A percentile compares a stretch with the other conserved stretches of the same genome.
These are phyloP conservation scores for Trachelus iudaicus DNA, from an alignment of 2,888 invertebrate genomes.

Conservation along the genomic window DNA sequence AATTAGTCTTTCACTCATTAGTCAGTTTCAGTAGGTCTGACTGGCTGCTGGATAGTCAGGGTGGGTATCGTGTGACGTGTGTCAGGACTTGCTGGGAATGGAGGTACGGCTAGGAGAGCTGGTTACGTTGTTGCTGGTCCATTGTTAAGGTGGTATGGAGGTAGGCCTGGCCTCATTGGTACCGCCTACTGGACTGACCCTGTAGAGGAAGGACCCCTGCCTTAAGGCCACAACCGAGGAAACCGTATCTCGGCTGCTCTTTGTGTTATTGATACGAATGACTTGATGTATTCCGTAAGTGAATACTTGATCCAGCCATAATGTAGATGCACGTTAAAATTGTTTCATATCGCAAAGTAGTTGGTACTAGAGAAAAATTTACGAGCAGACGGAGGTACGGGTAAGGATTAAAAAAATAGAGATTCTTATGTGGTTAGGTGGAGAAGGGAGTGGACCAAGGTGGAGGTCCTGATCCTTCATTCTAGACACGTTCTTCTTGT, in stretches of 20 bases:
- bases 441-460: neutral
- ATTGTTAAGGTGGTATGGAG: slow-evolving; percentile 48
- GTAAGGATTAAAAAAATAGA: neutral
- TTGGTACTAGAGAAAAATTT: neutral
- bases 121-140: slow-evolving; percentile 52
- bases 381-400: neutral
- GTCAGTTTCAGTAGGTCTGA: slow-evolving; percentile 33
- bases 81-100: slow-evolving; percentile 28
- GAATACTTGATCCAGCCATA: neutral
- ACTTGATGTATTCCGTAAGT: neutral
- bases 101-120: slow-evolving; percentile 28
- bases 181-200: slow-evolving; percentile 61
- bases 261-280: neutral
- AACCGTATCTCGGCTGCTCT: neutral
- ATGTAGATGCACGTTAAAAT: slow-evolving; percentile 35
- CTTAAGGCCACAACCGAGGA: neutral
- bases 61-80: slow-evolving; percentile 36
- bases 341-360: neutral
- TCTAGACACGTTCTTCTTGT: slow-evolving; percentile 27
- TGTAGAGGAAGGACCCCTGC: slow-evolving; percentile 35
- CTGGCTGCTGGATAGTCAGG: slow-evolving; percentile 12
- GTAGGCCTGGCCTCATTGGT: slow-evolving; percentile 58
- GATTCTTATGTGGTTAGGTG: neutral
- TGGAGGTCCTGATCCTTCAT: slow-evolving; percentile 19
- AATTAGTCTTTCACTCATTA: slow-evolving; percentile 14